phyloP scores from a whole-genome alignment of 2,797 vertebrate genomes.

The Falco concolor region DNA sequence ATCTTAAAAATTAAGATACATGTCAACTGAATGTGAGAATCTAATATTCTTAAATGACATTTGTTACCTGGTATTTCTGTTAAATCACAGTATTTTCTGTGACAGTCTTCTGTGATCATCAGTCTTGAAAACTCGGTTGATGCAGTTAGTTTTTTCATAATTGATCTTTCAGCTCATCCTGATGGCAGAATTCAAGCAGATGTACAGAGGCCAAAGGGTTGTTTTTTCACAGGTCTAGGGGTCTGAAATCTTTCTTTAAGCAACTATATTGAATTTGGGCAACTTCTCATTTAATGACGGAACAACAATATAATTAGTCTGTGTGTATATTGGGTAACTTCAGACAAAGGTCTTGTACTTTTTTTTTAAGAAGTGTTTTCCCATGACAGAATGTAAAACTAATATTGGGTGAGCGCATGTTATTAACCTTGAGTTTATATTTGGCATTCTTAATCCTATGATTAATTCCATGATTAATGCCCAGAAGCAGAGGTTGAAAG shows the following conservation, averaged over 20 bases:
- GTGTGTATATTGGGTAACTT: conserved; percentile 39
- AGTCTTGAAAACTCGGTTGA: not conserved
- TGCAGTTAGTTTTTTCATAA: not conserved
- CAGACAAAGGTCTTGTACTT: conserved; percentile 20
- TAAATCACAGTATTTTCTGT: not conserved
- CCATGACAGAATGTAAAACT: conserved; percentile 75
- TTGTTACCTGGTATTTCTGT: not conserved
- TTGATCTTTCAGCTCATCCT: not conserved
- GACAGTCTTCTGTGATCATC: not conserved
- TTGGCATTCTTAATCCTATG: conserved; percentile 72
- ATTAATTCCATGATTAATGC: conserved; percentile 82
- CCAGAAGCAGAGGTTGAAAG: conserved; percentile 74
- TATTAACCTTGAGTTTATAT: conserved; percentile 78
- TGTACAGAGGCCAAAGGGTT: not conserved
- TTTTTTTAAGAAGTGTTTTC: conserved; percentile 24
- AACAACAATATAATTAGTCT: conserved; percentile 22
- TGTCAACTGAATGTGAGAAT: not conserved
- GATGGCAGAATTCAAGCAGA: not conserved
- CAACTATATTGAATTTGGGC: not conserved
- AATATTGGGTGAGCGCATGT: conserved; percentile 67
- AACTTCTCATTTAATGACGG: not conserved
- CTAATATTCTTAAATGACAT: not conserved
- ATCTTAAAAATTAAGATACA: not conserved
- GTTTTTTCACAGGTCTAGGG: not conserved
- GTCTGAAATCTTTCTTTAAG: conserved; percentile 1